Evolutionary conservation across 2,888 invertebrate species (phyloP).

Genomic region (Incurvaria masculella): DNA sequence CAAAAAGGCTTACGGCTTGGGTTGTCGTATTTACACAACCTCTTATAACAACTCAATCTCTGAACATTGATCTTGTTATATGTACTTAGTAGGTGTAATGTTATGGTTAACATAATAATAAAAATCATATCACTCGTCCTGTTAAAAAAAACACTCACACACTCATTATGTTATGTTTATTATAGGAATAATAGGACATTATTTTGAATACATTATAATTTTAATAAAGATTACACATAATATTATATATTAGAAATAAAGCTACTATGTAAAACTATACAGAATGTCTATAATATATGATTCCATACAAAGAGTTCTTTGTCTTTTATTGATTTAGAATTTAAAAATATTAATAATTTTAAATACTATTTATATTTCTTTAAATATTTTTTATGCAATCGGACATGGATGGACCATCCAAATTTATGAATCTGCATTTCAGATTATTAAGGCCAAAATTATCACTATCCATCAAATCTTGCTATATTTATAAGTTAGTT

Average conservation of each 20-base stretch:
- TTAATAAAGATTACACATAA: conserved; percentile 4
- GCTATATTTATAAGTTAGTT: too few species aligned
- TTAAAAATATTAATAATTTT: too few species aligned
- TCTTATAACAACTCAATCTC: not conserved
- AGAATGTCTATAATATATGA: conserved; percentile 56
- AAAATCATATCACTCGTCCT: conserved; percentile 60
- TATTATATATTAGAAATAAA: conserved; percentile 3
- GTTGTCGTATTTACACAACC: too few species aligned
- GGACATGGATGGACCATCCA: too few species aligned
- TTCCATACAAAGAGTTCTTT: conserved; percentile 43
- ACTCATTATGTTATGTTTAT: conserved; percentile 29
- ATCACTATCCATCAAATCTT: too few species aligned
- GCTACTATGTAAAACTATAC: conserved; percentile 32
- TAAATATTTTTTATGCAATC: too few species aligned
- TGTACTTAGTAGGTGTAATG: conserved; percentile 12
- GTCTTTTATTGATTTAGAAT: too few species aligned
- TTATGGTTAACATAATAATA: conserved; percentile 24
- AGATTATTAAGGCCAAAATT: too few species aligned
- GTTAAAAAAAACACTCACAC: conserved; percentile 44
- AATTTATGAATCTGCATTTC: too few species aligned
- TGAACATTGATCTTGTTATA: not conserved
- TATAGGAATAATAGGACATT: conserved; percentile 11
- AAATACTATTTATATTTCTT: too few species aligned
- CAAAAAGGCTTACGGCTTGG: too few species aligned
- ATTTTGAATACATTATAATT: conserved; percentile 11